Percentiles rank a stretch among this genome's conserved stretches.
Conservation (phyloP, 2,797 vertebrate genomes). For the Melopsittacus undulatus region DNA sequence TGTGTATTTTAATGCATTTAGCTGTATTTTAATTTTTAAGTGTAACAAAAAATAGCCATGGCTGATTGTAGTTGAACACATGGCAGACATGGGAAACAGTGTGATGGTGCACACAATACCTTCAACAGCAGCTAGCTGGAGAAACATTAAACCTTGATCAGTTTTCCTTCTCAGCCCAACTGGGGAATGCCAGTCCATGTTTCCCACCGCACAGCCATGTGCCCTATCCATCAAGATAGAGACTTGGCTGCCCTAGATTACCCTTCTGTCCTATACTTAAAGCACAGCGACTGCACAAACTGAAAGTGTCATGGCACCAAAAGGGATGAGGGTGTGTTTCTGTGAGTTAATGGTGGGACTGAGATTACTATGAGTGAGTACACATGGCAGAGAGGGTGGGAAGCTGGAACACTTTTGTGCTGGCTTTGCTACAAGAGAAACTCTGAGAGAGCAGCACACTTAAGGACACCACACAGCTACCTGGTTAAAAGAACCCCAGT, state of each 20-base stretch:
- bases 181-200: neutral
- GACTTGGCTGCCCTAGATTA: neutral
- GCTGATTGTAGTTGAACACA: neutral
- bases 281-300: neutral
- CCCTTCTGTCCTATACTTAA: neutral
- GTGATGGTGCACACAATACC: accelerated
- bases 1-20: neutral
- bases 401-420: neutral
- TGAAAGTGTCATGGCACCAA: neutral
- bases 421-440: neutral
- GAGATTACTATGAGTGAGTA: neutral
- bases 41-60: neutral
- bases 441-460: neutral
- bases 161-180: neutral
- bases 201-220: neutral
- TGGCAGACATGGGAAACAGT: neutral
- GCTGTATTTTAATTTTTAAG: neutral
- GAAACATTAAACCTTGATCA: neutral
- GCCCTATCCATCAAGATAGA: neutral
- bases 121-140: neutral
- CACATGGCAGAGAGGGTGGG: accelerated
- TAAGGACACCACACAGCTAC: neutral
- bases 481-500: neutral
- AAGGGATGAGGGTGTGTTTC: neutral
- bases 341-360: neutral